Percentiles rank a stretch among this genome's conserved stretches.
Conservation (phyloP, 1,140 invertebrate genomes). For the Penaeus japonicus region DNA sequence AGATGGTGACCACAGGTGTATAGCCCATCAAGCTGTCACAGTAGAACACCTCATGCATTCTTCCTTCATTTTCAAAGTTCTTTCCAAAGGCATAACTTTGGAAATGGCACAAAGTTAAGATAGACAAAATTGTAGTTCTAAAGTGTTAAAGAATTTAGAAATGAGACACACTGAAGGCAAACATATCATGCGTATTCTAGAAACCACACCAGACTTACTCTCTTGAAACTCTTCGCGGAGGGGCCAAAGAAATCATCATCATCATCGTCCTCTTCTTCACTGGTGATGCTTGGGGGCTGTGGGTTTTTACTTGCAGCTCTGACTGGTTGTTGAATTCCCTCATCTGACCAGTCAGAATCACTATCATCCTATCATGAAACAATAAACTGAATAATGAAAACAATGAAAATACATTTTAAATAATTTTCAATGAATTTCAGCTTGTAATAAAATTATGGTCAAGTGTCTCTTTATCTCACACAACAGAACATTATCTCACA, state of each 20-base stretch:
- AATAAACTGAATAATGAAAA: neutral
- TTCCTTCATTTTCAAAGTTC: too few relatives aligned
- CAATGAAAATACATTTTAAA: too few relatives aligned
- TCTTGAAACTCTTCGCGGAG: neutral
- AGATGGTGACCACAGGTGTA: too few relatives aligned
- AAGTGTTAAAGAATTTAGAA: neutral
- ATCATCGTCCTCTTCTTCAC: constrained; percentile 24
- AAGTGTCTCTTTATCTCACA: too few relatives aligned
- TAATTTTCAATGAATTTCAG: too few relatives aligned
- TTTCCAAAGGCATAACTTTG: too few relatives aligned
- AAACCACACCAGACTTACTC: neutral
- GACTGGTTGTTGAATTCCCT: neutral
- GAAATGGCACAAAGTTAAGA: too few relatives aligned
- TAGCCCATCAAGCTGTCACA: too few relatives aligned
- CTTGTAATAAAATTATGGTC: too few relatives aligned
- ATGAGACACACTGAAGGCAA: neutral
- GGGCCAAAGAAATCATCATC: constrained; percentile 23
- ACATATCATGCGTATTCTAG: neutral
- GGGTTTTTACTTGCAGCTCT: neutral
- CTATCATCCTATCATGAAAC: constrained; percentile 32
- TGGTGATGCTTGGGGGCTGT: neutral
- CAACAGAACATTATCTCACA: neutral
- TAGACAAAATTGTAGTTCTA: too few relatives aligned
- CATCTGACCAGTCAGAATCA: constrained; percentile 43
- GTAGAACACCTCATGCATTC: too few relatives aligned